Percentiles rank a stretch among this genome's conserved stretches.
These are phyloP conservation scores for Huso huso DNA, from an alignment of 2,797 vertebrate genomes.

Conservation along the genomic window DNA sequence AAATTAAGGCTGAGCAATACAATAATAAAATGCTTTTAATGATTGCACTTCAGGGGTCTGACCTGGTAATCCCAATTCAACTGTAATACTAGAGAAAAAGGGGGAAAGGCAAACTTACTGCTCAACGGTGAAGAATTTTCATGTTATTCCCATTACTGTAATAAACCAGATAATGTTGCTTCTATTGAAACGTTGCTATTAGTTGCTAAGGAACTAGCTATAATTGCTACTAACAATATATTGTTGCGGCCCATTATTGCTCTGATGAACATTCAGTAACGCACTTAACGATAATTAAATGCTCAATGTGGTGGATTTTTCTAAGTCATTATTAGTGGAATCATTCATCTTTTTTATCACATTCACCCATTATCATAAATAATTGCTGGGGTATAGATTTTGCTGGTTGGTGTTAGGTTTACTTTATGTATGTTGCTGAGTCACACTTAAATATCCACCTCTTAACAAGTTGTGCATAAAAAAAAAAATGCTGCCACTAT, in stretches of 20 bases:
- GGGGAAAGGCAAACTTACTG: conserved; percentile 34
- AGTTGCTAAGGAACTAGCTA: conserved; percentile 58
- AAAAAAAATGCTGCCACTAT: too few relatives aligned
- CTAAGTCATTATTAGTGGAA: conserved; percentile 3
- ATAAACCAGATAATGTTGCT: conserved; percentile 30
- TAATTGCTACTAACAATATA: conserved; percentile 36
- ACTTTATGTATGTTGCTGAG: too few relatives aligned
- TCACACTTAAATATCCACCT: too few relatives aligned
- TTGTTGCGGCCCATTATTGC: not conserved
- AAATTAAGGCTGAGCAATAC: conserved; percentile 15
- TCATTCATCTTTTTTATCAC: not conserved
- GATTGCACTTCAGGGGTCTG: conserved; percentile 40
- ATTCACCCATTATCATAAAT: too few relatives aligned
- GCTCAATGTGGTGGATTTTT: conserved; percentile 30
- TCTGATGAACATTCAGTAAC: not conserved
- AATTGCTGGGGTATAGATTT: too few relatives aligned
- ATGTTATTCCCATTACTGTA: conserved; percentile 30
- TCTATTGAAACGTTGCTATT: conserved; percentile 39
- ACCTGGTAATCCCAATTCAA: conserved; percentile 40
- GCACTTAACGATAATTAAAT: conserved; percentile 27
- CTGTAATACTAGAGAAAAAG: conserved; percentile 26
- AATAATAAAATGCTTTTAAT: conserved; percentile 24
- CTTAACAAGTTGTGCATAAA: too few relatives aligned
- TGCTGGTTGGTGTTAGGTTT: too few relatives aligned
- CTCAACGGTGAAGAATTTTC: conserved; percentile 24